These are phyloP conservation scores for Oenanthe oenanthe DNA, from an alignment of 2,113 vertebrate genomes.

Conservation along the genomic window DNA sequence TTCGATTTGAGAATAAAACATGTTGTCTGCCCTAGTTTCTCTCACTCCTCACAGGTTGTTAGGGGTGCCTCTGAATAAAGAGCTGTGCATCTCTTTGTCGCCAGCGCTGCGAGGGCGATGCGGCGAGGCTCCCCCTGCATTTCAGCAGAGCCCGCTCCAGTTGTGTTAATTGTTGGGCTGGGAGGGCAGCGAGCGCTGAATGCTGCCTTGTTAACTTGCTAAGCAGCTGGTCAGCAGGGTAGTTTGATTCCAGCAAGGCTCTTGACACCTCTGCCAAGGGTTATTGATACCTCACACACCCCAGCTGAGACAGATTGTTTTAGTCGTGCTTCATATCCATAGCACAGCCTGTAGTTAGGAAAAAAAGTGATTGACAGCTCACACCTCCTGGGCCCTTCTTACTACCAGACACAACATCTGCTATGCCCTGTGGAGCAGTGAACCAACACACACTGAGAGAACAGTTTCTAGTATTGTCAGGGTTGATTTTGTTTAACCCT, in stretches of 20 bases:
- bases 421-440: slow-evolving; percentile 86
- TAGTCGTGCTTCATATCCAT: slow-evolving; percentile 79
- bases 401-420: slow-evolving; percentile 88
- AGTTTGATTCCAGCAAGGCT: slow-evolving; percentile 80
- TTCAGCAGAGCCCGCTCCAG: slow-evolving; percentile 69
- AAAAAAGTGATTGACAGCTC: slow-evolving; percentile 84
- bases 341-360: slow-evolving; percentile 78
- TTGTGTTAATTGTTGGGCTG: slow-evolving; percentile 77
- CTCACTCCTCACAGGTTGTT: background rate
- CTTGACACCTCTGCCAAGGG: slow-evolving; percentile 83
- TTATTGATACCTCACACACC: slow-evolving; percentile 83
- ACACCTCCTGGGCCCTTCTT: slow-evolving; percentile 86
- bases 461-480: slow-evolving; percentile 80
- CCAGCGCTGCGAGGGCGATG: background rate
- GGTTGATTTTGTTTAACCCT: slow-evolving; percentile 83
- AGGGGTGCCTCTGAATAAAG: slow-evolving; percentile 9
- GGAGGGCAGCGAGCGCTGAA: slow-evolving; percentile 61
- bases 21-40: background rate
- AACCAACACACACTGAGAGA: slow-evolving; percentile 83
- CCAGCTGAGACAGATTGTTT: slow-evolving; percentile 86
- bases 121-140: slow-evolving; percentile 25
- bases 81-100: slow-evolving; percentile 31
- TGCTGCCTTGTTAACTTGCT: slow-evolving; percentile 82
- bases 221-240: slow-evolving; percentile 84
- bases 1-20: background rate